Percentiles rank a stretch among this genome's conserved stretches.
These are phyloP conservation scores for Achatina immaculata DNA, from an alignment of 1,140 invertebrate genomes.

Conservation along the genomic window DNA sequence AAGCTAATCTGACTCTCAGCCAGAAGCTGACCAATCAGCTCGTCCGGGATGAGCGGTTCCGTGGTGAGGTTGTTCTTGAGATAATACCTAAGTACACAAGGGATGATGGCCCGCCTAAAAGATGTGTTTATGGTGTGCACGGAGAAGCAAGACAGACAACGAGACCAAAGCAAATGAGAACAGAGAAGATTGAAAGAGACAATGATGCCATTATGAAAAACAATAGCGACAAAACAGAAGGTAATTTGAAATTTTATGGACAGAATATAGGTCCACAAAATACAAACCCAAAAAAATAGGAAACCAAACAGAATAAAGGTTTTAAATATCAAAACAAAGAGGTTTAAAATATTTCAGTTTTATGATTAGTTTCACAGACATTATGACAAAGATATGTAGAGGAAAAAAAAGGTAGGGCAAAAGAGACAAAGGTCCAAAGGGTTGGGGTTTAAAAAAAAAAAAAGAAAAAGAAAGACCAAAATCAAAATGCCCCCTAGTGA, in stretches of 20 bases:
- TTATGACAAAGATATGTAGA: neutral
- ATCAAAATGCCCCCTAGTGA: no score
- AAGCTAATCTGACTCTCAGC: conserved; percentile 94
- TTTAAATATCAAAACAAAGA: no score
- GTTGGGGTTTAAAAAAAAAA: no score
- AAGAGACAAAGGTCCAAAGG: neutral
- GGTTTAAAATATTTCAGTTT: no score
- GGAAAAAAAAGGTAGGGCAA: neutral
- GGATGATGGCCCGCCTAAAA: conserved; percentile 9
- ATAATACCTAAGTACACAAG: conserved; percentile 83
- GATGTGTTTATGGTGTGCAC: neutral
- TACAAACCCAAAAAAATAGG: no score
- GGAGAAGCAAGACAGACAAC: neutral
- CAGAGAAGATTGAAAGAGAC: neutral
- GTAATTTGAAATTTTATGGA: no score
- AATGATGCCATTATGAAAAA: no score
- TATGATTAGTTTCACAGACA: neutral
- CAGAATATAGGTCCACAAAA: no score
- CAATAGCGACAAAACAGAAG: no score
- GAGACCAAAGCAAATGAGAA: neutral
- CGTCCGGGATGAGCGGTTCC: conserved; percentile 95
- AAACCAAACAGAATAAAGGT: no score
- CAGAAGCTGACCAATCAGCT: conserved; percentile 89
- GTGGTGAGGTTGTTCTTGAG: conserved; percentile 94
- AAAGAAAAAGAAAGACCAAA: no score